Conservation (phyloP, 2,113 vertebrate genomes). For the Gopherus evgoodei region DNA sequence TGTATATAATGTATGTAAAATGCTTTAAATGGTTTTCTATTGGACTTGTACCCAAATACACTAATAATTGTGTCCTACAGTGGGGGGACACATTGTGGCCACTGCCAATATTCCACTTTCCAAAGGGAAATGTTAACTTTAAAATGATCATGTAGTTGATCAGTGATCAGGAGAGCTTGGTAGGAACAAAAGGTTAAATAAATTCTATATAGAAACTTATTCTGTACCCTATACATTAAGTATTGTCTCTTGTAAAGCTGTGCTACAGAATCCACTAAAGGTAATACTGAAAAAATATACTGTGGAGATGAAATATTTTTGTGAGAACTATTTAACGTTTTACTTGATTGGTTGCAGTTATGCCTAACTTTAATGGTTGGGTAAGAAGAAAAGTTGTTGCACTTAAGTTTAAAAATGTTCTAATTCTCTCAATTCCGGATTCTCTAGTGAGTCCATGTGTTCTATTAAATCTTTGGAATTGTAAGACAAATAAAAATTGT, state of each 20-base stretch:
- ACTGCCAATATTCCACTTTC: conserved; percentile 33
- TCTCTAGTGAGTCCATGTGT: conserved; percentile 45
- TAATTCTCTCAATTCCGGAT: conserved; percentile 45
- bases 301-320: conserved; percentile 70
- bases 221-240: conserved; percentile 46
- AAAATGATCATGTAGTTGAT: conserved; percentile 14
- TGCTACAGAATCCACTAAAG: conserved; percentile 52
- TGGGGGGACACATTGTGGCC: conserved; percentile 1
- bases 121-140: conserved; percentile 34
- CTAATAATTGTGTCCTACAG: conserved; percentile 32
- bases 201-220: not conserved
- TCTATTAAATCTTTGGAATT: conserved; percentile 78
- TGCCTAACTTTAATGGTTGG: conserved; percentile 25
- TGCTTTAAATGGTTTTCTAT: conserved; percentile 42
- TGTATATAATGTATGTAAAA: conserved; percentile 78
- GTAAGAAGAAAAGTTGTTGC: conserved; percentile 51
- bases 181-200: not conserved
- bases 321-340: conserved; percentile 63
- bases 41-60: conserved; percentile 59
- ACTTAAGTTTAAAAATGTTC: conserved; percentile 16
- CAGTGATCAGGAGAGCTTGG: conserved; percentile 21
- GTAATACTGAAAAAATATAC: conserved; percentile 48
- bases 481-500: conserved; percentile 69
- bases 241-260: conserved; percentile 72
- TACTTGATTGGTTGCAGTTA: conserved; percentile 49